Percentiles rank a stretch among this genome's conserved stretches.
phyloP scores from a whole-genome alignment of 2,797 vertebrate genomes.

The Galagoides demidoff region DNA sequence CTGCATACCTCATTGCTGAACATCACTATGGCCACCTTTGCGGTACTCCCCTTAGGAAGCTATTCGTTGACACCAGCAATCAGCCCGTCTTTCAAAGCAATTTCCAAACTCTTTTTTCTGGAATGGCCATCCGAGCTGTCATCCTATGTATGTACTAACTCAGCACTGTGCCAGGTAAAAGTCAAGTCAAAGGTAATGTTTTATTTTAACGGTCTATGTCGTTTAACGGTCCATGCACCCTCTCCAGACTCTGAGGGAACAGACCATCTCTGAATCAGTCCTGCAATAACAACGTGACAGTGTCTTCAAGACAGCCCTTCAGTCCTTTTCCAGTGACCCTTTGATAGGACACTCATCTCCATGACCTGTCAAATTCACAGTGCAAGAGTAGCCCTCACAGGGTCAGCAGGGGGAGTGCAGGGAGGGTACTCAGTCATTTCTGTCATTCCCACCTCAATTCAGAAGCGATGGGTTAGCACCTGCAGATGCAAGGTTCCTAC shows the following conservation, averaged over 20 bases:
- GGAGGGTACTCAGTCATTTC: accelerated
- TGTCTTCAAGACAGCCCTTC: neutral
- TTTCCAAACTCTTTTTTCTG: too few relatives aligned
- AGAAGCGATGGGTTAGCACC: neutral
- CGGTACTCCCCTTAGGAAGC: too few relatives aligned
- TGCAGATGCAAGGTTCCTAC: accelerated
- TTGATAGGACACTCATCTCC: neutral
- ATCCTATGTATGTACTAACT: neutral
- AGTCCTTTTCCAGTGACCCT: neutral
- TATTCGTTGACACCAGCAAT: too few relatives aligned
- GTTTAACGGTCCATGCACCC: accelerated
- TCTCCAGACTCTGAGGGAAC: neutral
- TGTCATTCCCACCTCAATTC: neutral
- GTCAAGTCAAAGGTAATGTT: neutral
- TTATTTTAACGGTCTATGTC: neutral
- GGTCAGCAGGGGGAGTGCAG: neutral
- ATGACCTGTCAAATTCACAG: neutral
- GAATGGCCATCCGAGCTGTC: too few relatives aligned
- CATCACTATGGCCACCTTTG: too few relatives aligned
- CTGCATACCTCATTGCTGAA: too few relatives aligned
- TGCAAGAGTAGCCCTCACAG: neutral
- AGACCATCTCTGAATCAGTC: neutral
- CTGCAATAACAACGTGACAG: neutral
- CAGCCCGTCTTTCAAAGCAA: too few relatives aligned
- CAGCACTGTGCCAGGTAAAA: neutral